Conservation (phyloP, 1,140 invertebrate species). For the Drosophila mauritiana region DNA sequence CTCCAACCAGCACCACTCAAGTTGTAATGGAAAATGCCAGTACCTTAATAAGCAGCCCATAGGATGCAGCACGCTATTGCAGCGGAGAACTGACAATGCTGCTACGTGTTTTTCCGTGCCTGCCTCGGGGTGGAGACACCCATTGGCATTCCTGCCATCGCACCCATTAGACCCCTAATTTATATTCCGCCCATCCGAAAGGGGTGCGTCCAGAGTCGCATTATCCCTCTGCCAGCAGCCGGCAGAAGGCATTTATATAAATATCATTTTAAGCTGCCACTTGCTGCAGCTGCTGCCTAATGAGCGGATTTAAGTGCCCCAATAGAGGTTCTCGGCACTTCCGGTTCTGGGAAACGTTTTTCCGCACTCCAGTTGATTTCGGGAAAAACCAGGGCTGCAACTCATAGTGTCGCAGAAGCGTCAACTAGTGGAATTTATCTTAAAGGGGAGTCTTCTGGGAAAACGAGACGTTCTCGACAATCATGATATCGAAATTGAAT, state of each 20-base stretch:
- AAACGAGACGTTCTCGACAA: constrained; percentile 7
- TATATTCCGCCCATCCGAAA: constrained; percentile 14
- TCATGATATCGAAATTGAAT: constrained; percentile 27
- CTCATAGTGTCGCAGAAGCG: background rate
- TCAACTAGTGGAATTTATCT: constrained; percentile 21
- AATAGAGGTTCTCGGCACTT: constrained; percentile 3
- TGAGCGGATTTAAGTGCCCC: constrained; percentile 71
- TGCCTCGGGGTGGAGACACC: background rate
- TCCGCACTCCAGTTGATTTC: background rate
- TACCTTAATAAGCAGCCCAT: constrained; percentile 51
- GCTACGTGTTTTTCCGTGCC: constrained; percentile 29
- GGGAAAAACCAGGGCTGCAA: constrained; percentile 13
- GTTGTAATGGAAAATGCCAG: constrained; percentile 49
- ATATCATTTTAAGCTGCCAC: constrained; percentile 67
- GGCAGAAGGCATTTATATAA: constrained; percentile 67
- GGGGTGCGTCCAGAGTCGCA: constrained; percentile 40
- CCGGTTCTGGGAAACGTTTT: constrained; percentile 10
- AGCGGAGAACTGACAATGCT: constrained; percentile 46
- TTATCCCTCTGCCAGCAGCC: constrained; percentile 61
- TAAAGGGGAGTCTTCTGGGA: constrained; percentile 5
- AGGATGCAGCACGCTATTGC: constrained; percentile 59
- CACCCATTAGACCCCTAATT: constrained; percentile 48
- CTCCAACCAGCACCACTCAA: constrained; percentile 8
- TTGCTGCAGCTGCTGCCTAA: constrained; percentile 76
- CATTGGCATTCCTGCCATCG: background rate